phyloP scores from a whole-genome alignment of 2,113 vertebrate species.

The Xiphophorus couchianus region DNA sequence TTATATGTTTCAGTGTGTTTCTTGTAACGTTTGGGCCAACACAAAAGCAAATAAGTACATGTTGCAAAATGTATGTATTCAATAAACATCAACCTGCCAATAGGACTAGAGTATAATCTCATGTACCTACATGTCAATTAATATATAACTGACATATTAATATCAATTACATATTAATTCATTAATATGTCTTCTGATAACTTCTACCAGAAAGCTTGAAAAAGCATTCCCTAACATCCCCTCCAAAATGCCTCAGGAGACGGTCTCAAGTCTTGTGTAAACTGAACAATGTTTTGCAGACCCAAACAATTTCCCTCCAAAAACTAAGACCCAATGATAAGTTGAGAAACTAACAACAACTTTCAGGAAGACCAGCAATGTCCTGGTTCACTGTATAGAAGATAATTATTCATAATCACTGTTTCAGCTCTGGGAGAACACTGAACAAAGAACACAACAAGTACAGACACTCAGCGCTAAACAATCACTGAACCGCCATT shows the following conservation, averaged over 20 bases:
- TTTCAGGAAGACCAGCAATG: neutral
- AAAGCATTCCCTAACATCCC: neutral
- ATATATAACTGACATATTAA: no score
- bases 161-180: no score
- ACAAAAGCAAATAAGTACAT: no score
- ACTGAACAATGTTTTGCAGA: no score
- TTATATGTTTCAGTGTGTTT: no score
- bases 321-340: neutral
- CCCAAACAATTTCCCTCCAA: neutral
- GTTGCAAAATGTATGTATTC: no score
- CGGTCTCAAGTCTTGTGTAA: neutral
- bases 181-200: no score
- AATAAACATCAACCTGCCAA: no score
- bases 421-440: conserved; percentile 18
- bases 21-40: no score
- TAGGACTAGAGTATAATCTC: no score
- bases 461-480: conserved; percentile 31
- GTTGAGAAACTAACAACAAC: neutral
- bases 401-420: conserved; percentile 41
- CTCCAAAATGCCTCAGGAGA: neutral
- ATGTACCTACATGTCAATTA: no score
- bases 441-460: conserved; percentile 40
- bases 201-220: no score
- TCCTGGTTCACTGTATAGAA: neutral
- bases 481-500: conserved; percentile 43